Evolutionary conservation across 2,113 vertebrate species (phyloP).

Genomic region (Oenanthe oenanthe): DNA sequence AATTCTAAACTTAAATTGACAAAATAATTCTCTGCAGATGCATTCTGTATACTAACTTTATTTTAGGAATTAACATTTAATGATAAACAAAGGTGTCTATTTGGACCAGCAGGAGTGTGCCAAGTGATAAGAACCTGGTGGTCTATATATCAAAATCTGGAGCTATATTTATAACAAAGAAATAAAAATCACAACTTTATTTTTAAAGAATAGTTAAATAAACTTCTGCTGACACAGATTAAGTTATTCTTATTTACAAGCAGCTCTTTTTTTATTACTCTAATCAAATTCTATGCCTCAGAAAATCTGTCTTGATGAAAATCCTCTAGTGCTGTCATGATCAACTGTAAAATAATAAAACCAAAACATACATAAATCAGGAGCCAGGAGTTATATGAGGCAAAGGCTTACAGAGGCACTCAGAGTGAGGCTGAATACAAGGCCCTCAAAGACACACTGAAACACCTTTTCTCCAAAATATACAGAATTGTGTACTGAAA

Average conservation of each 20-base stretch:
- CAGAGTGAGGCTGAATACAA: background rate
- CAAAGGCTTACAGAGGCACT: background rate
- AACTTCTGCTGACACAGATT: background rate
- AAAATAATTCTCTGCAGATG: background rate
- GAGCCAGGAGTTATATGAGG: background rate
- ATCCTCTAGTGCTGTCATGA: background rate
- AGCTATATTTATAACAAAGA: background rate
- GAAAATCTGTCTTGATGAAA: background rate
- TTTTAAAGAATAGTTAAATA: background rate
- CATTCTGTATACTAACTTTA: background rate
- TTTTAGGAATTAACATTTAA: background rate
- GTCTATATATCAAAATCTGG: background rate
- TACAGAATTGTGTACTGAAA: background rate
- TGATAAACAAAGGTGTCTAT: background rate
- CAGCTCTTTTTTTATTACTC: background rate
- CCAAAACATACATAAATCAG: background rate
- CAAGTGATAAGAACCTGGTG: background rate
- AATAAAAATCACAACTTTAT: background rate
- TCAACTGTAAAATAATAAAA: background rate
- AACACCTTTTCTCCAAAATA: background rate
- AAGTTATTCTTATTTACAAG: background rate
- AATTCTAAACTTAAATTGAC: background rate
- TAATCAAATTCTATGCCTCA: background rate
- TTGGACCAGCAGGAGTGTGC: background rate
- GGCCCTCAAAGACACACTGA: accelerated